Conservation (phyloP, 2,888 invertebrate species). For the Maniola hyperantus region DNA sequence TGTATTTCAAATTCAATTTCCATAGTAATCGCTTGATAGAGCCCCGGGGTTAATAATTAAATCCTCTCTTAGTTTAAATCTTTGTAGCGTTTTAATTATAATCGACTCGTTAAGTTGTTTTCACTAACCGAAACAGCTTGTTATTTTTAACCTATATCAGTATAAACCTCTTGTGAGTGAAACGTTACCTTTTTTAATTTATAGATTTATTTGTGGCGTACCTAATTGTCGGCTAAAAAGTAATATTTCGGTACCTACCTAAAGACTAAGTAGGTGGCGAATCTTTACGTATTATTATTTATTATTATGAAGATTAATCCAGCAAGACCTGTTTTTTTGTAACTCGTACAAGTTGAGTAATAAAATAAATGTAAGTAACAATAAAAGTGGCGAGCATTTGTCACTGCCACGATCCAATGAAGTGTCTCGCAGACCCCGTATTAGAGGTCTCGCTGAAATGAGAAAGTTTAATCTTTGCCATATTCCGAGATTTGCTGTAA, state of each 20-base stretch:
- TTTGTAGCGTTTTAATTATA: conserved; percentile 19
- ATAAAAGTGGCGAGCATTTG: conserved; percentile 24
- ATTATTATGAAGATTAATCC: background rate
- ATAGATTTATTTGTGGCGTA: too few relatives aligned
- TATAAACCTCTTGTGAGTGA: too few relatives aligned
- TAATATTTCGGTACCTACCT: too few relatives aligned
- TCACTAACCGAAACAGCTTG: background rate
- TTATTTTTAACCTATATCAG: too few relatives aligned
- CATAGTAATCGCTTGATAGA: conserved; percentile 34
- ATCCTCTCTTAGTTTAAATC: conserved; percentile 29
- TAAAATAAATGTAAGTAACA: conserved; percentile 10
- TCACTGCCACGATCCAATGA: conserved; percentile 18
- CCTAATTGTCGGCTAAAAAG: too few relatives aligned
- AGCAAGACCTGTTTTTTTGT: background rate
- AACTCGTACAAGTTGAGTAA: conserved; percentile 6
- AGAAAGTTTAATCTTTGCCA: conserved; percentile 4
- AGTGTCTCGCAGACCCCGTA: conserved; percentile 5
- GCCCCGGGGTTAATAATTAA: conserved; percentile 28
- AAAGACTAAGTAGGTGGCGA: too few relatives aligned
- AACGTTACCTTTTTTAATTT: too few relatives aligned
- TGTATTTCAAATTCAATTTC: conserved; percentile 30
- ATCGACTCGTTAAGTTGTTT: conserved; percentile 15
- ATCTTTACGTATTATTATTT: too few relatives aligned
- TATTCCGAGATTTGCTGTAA: conserved; percentile 1
- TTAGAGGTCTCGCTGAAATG: conserved; percentile 15